phyloP scores from a whole-genome alignment of 2,113 vertebrate genomes.

The Halichoeres trimaculatus region DNA sequence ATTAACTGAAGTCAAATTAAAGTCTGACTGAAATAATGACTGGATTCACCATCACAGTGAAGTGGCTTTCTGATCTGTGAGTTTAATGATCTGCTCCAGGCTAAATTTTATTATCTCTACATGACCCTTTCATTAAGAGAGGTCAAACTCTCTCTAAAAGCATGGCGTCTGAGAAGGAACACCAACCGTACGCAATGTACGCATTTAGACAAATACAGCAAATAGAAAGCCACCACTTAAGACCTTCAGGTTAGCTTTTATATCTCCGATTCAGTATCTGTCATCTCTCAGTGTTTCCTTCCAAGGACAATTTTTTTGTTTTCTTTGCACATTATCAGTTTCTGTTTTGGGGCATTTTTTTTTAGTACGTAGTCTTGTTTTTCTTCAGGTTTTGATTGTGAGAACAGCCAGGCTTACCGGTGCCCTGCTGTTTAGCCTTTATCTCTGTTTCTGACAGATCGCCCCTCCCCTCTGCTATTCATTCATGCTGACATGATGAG shows the following conservation, averaged over 20 bases:
- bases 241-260: not conserved
- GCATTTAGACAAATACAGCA: not conserved
- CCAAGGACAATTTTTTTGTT: not conserved
- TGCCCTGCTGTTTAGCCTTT: not conserved
- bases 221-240: not conserved
- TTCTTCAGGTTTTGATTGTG: not conserved
- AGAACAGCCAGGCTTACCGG: not conserved
- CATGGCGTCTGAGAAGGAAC: not conserved
- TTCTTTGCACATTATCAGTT: not conserved
- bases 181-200: not conserved
- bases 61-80: not conserved
- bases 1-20: not conserved
- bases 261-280: not conserved
- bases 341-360: not conserved
- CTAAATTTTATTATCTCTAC: constrained; percentile 50
- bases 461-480: not conserved
- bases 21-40: not conserved
- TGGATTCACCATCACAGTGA: not conserved
- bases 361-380: not conserved
- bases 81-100: constrained; percentile 25
- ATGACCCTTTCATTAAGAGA: constrained; percentile 48
- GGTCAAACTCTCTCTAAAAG: constrained; percentile 33
- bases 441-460: not conserved
- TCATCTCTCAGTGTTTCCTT: not conserved
- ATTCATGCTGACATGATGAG: constrained; percentile 10